These are phyloP conservation scores for Laticauda colubrina DNA, from an alignment of 2,113 vertebrate genomes.

Conservation along the genomic window DNA sequence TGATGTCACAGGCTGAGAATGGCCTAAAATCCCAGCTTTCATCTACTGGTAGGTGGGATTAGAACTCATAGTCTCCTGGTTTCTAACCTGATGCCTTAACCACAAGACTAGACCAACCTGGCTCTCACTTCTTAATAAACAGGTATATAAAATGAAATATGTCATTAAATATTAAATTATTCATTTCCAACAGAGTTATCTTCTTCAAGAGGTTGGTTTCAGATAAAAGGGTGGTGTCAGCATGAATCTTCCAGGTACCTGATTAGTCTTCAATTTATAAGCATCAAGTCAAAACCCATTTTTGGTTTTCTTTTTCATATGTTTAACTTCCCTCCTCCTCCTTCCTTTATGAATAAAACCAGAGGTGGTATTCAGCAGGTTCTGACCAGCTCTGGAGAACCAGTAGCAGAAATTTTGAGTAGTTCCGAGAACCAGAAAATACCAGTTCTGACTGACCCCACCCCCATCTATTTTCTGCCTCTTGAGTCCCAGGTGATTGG, in stretches of 20 bases:
- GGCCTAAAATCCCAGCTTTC: background rate
- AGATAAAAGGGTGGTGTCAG: constrained; percentile 2
- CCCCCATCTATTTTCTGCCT: too few species aligned
- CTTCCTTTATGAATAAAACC: background rate
- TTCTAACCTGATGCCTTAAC: background rate
- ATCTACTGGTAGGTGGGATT: background rate
- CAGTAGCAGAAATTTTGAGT: too few species aligned
- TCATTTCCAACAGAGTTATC: background rate
- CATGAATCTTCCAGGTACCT: background rate
- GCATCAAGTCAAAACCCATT: background rate
- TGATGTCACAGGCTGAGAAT: background rate
- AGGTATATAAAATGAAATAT: constrained; percentile 16
- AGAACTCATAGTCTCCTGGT: background rate
- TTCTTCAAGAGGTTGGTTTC: background rate
- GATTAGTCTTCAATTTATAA: background rate
- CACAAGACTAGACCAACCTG: background rate
- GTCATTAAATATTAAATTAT: constrained; percentile 12
- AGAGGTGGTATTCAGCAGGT: too few species aligned
- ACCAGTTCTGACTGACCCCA: too few species aligned
- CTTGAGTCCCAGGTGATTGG: too few species aligned
- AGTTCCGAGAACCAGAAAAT: too few species aligned
- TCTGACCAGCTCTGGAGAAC: too few species aligned
- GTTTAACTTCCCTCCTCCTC: background rate
- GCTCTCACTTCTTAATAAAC: background rate
- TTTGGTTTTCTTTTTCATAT: background rate